Conservation (phyloP, 1,140 invertebrate genomes). For the Sycobia sp. region DNA sequence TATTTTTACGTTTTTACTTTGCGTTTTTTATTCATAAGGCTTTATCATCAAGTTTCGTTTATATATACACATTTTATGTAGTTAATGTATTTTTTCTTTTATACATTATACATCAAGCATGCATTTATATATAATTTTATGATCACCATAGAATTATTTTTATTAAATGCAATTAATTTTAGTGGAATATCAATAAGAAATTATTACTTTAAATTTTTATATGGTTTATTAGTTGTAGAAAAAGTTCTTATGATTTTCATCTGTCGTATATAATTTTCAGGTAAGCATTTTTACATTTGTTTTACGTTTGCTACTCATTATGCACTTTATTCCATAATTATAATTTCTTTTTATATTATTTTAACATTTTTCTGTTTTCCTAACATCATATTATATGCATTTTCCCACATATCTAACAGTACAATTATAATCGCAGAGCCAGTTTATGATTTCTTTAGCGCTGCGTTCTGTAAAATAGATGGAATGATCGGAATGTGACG, state of each 20-base stretch:
- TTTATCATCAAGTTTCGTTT: slow-evolving; percentile 11
- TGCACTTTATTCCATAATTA: slow-evolving; percentile 9
- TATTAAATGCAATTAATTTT: no score
- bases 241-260: slow-evolving; percentile 25
- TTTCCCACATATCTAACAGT: no score
- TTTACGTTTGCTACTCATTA: not conserved
- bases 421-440: no score
- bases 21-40: slow-evolving; percentile 34
- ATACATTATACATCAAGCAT: not conserved
- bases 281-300: slow-evolving; percentile 3
- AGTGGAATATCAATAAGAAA: not conserved
- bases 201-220: slow-evolving; percentile 17
- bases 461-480: no score
- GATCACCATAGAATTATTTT: no score
- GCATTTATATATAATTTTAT: not conserved
- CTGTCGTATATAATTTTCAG: not conserved
- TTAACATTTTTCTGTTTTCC: no score
- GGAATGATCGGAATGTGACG: no score
- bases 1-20: slow-evolving; percentile 37
- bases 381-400: no score
- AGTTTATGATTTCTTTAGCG: no score
- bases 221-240: slow-evolving; percentile 30
- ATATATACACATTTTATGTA: slow-evolving; percentile 10
- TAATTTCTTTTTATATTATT: slow-evolving; percentile 3
- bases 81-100: slow-evolving; percentile 22